These are phyloP conservation scores for Tridacna crocea DNA, from an alignment of 2,888 invertebrate genomes.

Conservation along the genomic window DNA sequence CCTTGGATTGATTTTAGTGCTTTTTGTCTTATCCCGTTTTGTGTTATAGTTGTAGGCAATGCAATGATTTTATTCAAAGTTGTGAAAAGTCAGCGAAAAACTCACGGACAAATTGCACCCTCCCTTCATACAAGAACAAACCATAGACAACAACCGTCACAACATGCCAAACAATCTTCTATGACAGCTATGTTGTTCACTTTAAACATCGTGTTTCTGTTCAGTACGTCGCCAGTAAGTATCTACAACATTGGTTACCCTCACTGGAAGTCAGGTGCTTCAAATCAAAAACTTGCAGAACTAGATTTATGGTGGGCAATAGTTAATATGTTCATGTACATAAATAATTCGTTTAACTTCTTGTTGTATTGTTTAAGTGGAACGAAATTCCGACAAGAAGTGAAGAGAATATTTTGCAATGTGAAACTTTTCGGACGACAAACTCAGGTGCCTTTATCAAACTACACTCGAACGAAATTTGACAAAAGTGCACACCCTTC, in stretches of 20 bases:
- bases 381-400: slow-evolving; percentile 71
- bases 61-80: slow-evolving; percentile 70
- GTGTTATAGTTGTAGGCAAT: slow-evolving; percentile 73
- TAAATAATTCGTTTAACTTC: slow-evolving; percentile 75
- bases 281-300: slow-evolving; percentile 19
- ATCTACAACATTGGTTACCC: slow-evolving; percentile 66
- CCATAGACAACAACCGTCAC: not conserved
- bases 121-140: not conserved
- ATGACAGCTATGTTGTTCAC: slow-evolving; percentile 73
- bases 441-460: slow-evolving; percentile 9
- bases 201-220: slow-evolving; percentile 71
- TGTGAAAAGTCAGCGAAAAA: slow-evolving; percentile 53
- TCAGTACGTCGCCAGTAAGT: slow-evolving; percentile 72
- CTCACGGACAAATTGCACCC: slow-evolving; percentile 32
- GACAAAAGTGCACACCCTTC: slow-evolving; percentile 9
- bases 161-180: slow-evolving; percentile 60
- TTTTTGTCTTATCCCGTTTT: slow-evolving; percentile 74
- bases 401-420: slow-evolving; percentile 50
- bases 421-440: not conserved
- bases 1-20: slow-evolving; percentile 77
- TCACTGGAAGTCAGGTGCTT: slow-evolving; percentile 48
- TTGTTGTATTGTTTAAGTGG: slow-evolving; percentile 76
- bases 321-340: slow-evolving; percentile 74
- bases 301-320: slow-evolving; percentile 68
- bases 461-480: slow-evolving; percentile 37